Percentiles rank a stretch among this genome's conserved stretches.
These are phyloP conservation scores for Equus quagga DNA, from an alignment of 2,113 vertebrate species.

Conservation along the genomic window DNA sequence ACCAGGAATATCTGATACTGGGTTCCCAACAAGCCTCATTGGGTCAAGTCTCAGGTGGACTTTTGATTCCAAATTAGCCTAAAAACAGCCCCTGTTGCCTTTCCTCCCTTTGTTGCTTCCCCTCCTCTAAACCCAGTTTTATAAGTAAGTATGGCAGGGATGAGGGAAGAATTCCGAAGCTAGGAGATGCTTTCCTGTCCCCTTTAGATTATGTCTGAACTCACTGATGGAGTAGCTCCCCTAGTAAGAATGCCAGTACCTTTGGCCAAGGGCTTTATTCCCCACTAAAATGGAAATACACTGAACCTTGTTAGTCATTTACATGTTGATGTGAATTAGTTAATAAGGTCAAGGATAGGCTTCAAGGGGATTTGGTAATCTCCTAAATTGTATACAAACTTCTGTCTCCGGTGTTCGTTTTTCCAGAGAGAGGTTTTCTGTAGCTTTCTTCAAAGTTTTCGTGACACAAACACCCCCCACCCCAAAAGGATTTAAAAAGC, in stretches of 20 bases:
- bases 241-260: not conserved
- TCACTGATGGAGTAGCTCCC: not conserved
- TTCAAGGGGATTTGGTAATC: not conserved
- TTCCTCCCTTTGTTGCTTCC: not conserved
- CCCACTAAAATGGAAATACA: constrained; percentile 21
- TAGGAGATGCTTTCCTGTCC: not conserved
- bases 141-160: not conserved
- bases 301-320: not conserved
- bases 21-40: not conserved
- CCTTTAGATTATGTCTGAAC: not conserved
- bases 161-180: not conserved
- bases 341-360: not conserved
- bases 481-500: not conserved
- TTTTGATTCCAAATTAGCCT: constrained; percentile 45
- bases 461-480: not conserved
- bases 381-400: not conserved
- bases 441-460: not conserved
- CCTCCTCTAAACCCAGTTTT: not conserved
- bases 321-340: not conserved
- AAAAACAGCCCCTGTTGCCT: not conserved
- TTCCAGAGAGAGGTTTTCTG: not conserved
- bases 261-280: not conserved
- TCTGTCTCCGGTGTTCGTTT: not conserved
- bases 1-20: constrained; percentile 51
- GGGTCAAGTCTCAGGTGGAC: not conserved